phyloP scores from a whole-genome alignment of 2,888 invertebrate species.

The Oligia latruncula region DNA sequence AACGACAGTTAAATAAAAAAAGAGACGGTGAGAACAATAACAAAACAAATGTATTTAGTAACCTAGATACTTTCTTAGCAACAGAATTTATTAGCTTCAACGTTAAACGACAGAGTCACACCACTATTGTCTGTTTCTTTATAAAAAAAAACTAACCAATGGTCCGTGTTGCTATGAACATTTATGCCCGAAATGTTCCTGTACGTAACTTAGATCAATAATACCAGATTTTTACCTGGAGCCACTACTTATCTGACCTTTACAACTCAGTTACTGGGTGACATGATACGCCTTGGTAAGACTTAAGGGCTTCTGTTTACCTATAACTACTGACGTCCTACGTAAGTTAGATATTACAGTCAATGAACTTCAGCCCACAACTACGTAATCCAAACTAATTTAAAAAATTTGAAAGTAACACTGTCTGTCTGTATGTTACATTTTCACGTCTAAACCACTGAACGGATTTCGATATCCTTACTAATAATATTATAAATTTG shows the following conservation, averaged over 20 bases:
- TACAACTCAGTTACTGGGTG: neutral
- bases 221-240: neutral
- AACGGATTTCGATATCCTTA: too few relatives aligned
- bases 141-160: neutral
- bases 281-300: neutral
- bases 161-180: too few relatives aligned
- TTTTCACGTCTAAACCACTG: too few relatives aligned
- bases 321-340: neutral
- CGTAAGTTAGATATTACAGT: neutral
- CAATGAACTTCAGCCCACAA: neutral
- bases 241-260: neutral
- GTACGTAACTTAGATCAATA: neutral
- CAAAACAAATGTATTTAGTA: constrained; percentile 47
- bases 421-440: too few relatives aligned
- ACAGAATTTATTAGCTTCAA: constrained; percentile 37
- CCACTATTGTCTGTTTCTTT: constrained; percentile 8
- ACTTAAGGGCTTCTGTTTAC: neutral
- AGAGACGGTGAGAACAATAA: constrained; percentile 37
- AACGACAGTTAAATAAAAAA: constrained; percentile 28
- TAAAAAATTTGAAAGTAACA: too few relatives aligned
- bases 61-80: constrained; percentile 55
- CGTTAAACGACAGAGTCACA: constrained; percentile 14
- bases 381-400: neutral
- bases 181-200: neutral
- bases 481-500: too few relatives aligned